Evolutionary conservation across 1,140 invertebrate species (phyloP), one percentile per base, ranked within the genome.

Genomic region (Heliconius hewitsoni): DNA sequence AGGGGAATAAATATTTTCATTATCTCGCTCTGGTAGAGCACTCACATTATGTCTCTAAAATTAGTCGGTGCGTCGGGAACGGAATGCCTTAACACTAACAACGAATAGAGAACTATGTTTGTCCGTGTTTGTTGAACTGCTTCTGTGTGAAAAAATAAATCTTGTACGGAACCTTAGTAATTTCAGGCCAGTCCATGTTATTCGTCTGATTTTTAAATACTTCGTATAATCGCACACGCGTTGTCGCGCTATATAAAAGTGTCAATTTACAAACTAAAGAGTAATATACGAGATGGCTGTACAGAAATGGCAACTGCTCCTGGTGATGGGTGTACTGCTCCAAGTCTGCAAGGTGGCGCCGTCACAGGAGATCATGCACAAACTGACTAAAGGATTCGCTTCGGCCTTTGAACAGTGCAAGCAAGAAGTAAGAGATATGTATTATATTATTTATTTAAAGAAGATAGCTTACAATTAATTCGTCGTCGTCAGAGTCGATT

Each of bases 291-390:
- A 71, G 8, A 71, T 71, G 71, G 18, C 71, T 34, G 19, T 19
- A n/a, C 6, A 57, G 88, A 88, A 42, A 90, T 90, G 87, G 86
- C 83, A 71, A n/a, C 50, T 86, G 3, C 50, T 77, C 3, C 9
- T 84, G n/a, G 39, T 73, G 8, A 4, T 78, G 42, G 73, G 73
- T 71, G 8, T 85, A 13, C 5, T 82, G 4, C 2, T 16, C 19
- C 75, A 77, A 27, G 52, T 16, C 4, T 50, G 46, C 8, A 60
- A 46, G n/a, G 85, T 73, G 1, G 75, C 55, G 16, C 55, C 84
- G 2, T 91, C 91, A 1, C 84, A 89, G 66, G 88, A 92, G 60
- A 23, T 93, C 9, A 85, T 93, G 85, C 85, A 86, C 39, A 90
- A 90, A n/a, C 34, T 93, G 34, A 88, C 87, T 4, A 80, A 73